phyloP scores from a whole-genome alignment of 1,140 invertebrate species.

The Drosophila rufa region DNA sequence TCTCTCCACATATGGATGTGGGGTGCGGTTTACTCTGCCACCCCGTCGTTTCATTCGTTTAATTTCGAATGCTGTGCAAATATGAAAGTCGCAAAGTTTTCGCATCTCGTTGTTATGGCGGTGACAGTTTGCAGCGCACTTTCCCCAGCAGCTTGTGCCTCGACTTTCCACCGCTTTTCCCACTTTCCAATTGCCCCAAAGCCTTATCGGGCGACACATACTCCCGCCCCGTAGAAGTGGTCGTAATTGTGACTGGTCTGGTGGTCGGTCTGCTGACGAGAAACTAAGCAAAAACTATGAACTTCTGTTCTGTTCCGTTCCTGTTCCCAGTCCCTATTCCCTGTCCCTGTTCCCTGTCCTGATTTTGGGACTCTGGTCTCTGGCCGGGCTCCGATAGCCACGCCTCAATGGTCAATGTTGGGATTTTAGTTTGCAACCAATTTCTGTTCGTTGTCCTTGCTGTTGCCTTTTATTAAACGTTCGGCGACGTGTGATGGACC shows the following conservation, averaged over 20 bases:
- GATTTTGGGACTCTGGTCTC: conserved; percentile 21
- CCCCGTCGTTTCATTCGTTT: conserved; percentile 37
- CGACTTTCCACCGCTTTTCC: conserved; percentile 14
- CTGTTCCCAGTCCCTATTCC: conserved; percentile 1
- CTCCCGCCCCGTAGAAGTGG: conserved; percentile 14
- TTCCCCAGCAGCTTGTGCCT: not conserved
- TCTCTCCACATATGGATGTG: not conserved
- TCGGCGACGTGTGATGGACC: conserved; percentile 48
- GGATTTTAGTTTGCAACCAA: conserved; percentile 55
- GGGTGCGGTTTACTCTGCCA: conserved; percentile 1
- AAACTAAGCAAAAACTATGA: conserved; percentile 61
- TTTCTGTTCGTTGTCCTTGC: conserved; percentile 38
- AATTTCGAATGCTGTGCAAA: conserved; percentile 59
- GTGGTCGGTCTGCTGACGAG: conserved; percentile 20
- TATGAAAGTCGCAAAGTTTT: conserved; percentile 54
- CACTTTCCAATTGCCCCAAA: conserved; percentile 34
- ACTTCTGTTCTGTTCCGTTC: conserved; percentile 8
- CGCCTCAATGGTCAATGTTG: conserved; percentile 71
- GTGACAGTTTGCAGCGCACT: conserved; percentile 37
- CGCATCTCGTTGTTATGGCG: conserved; percentile 45
- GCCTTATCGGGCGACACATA: conserved; percentile 43
- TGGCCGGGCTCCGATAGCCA: conserved; percentile 57
- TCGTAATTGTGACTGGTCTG: conserved; percentile 34
- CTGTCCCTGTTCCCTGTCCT: not conserved
- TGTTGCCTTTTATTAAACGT: conserved; percentile 64